A percentile compares a stretch with the other conserved stretches of the same genome.
These are phyloP conservation scores for Peromyscus leucopus DNA, from an alignment of 2,113 vertebrate genomes.

Conservation along the genomic window DNA sequence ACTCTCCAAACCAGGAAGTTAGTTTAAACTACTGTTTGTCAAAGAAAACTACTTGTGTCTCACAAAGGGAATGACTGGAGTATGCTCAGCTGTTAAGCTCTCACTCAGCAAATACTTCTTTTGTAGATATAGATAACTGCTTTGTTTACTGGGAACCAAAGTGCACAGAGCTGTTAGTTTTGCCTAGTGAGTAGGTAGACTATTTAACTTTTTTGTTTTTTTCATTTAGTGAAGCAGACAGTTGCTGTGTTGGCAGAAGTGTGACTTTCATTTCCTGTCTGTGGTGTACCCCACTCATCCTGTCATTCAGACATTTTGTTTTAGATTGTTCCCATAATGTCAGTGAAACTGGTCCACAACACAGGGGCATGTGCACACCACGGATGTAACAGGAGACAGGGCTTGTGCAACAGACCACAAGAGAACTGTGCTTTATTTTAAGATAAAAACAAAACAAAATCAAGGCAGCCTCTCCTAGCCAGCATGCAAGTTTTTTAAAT, in stretches of 20 bases:
- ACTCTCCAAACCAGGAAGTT: conserved; percentile 68
- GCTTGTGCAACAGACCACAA: conserved; percentile 75
- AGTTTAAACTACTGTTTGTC: conserved; percentile 57
- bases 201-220: conserved; percentile 67
- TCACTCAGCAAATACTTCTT: conserved; percentile 56
- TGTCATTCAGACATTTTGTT: conserved; percentile 81
- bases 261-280: conserved; percentile 84
- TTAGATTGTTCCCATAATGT: conserved; percentile 73
- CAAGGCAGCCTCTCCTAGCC: conserved; percentile 61
- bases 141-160: conserved; percentile 67
- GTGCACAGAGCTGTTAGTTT: conserved; percentile 62
- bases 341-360: conserved; percentile 70
- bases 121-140: conserved; percentile 44
- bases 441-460: conserved; percentile 79
- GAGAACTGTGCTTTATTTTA: conserved; percentile 73
- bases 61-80: conserved; percentile 47
- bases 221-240: conserved; percentile 69
- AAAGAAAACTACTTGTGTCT: conserved; percentile 62
- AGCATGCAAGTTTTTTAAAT: conserved; percentile 61
- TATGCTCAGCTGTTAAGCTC: conserved; percentile 45
- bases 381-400: conserved; percentile 66
- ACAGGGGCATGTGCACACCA: conserved; percentile 76
- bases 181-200: conserved; percentile 59
- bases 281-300: conserved; percentile 80
- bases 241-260: conserved; percentile 79